These are phyloP conservation scores for Penaeus chinensis DNA, from an alignment of 1,140 invertebrate species.

Conservation along the genomic window DNA sequence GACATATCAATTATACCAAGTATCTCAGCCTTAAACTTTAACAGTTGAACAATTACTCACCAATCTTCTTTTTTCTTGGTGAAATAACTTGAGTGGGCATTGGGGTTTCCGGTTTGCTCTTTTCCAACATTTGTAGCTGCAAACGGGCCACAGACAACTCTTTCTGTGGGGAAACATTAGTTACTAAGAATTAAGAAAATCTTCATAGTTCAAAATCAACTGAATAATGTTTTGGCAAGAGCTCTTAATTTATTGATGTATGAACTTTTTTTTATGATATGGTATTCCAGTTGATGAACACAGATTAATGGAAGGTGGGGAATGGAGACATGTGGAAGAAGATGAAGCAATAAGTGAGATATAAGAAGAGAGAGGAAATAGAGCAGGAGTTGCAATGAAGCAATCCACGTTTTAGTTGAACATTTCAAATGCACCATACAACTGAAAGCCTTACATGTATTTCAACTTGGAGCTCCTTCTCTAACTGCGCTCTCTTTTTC, in stretches of 20 bases:
- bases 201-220: too few relatives aligned
- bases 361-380: background rate
- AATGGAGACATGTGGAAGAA: background rate
- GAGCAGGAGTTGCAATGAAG: too few relatives aligned
- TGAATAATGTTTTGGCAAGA: too few relatives aligned
- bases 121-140: constrained; percentile 53
- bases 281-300: too few relatives aligned
- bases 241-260: too few relatives aligned
- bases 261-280: too few relatives aligned
- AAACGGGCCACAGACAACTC: constrained; percentile 55
- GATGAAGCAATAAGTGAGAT: background rate
- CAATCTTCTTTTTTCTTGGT: constrained; percentile 46
- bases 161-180: constrained; percentile 65
- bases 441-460: constrained; percentile 76
- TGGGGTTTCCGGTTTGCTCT: constrained; percentile 75
- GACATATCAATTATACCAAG: too few relatives aligned
- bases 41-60: background rate
- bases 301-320: background rate
- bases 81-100: constrained; percentile 18
- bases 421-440: background rate
- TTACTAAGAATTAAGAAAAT: too few relatives aligned
- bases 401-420: constrained; percentile 46
- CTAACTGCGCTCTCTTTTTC: constrained; percentile 87
- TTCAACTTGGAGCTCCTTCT: constrained; percentile 90
- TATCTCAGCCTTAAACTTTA: background rate